These are phyloP conservation scores for Spea hammondii DNA, from an alignment of 2,797 vertebrate species.

Conservation along the genomic window DNA sequence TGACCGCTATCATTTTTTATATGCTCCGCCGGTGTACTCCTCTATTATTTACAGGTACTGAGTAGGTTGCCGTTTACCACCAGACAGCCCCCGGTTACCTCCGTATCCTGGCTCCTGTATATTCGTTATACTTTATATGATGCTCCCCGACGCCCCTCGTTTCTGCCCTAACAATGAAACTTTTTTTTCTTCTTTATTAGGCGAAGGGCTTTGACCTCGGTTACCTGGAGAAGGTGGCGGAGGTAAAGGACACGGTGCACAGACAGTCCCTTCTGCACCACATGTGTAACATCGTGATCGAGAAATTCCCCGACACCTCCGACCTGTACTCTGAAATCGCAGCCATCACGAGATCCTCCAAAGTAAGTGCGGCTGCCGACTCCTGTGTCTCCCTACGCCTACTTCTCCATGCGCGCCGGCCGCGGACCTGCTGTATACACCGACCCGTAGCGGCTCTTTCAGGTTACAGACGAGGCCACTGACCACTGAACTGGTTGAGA, in stretches of 20 bases:
- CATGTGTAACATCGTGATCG: conserved; percentile 83
- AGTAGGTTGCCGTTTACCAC: too few relatives aligned
- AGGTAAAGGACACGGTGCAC: conserved; percentile 95
- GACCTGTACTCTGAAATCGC: conserved; percentile 93
- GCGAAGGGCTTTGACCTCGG: conserved; percentile 86
- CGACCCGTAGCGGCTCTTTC: too few relatives aligned
- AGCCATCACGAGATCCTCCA: conserved; percentile 84
- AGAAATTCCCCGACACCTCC: conserved; percentile 81
- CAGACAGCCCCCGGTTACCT: too few relatives aligned
- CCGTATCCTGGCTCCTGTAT: too few relatives aligned
- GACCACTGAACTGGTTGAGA: too few relatives aligned
- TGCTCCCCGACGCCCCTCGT: background rate
- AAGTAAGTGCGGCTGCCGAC: conserved; percentile 67
- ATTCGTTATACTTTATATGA: too few relatives aligned
- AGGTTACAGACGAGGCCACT: too few relatives aligned
- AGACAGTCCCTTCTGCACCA: conserved; percentile 90
- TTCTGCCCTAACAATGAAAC: background rate
- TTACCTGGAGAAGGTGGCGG: conserved; percentile 93
- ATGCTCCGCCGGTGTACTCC: too few relatives aligned
- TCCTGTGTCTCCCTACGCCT: background rate
- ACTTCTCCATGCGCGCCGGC: too few relatives aligned
- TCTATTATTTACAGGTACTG: too few relatives aligned
- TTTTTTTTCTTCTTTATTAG: conserved; percentile 5
- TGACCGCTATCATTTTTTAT: too few relatives aligned
- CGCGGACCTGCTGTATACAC: too few relatives aligned